Conservation (phyloP, 1,140 invertebrate genomes). For the Zelostemma sp. region DNA sequence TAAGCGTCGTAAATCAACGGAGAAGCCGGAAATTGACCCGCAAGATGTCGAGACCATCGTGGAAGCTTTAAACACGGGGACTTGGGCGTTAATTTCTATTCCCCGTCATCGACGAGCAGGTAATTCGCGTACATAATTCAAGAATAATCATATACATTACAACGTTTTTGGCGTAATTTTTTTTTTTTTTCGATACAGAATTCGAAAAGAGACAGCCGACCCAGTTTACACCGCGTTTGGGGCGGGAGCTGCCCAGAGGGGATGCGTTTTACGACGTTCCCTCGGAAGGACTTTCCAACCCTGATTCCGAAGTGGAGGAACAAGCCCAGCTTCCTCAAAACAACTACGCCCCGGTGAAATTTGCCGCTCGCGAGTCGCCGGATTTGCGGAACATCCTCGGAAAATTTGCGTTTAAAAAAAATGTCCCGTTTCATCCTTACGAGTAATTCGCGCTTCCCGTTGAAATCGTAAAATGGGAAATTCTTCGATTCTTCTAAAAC, state of each 20-base stretch:
- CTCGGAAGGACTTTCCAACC: not conserved
- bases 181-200: no score
- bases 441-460: no score
- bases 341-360: no score
- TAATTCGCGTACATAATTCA: not conserved
- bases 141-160: no score
- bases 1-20: constrained; percentile 55
- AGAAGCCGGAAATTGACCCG: constrained; percentile 35
- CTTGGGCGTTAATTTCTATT: constrained; percentile 52
- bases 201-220: not conserved
- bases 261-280: not conserved
- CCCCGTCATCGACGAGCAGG: constrained; percentile 39
- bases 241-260: constrained; percentile 47
- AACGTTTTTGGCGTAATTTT: no score
- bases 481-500: no score
- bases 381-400: no score
- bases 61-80: constrained; percentile 46
- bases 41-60: constrained; percentile 52
- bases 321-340: no score
- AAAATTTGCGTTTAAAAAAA: no score
- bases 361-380: constrained; percentile 10
- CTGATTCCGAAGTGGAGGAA: not conserved
- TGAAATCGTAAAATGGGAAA: no score
- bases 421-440: no score
- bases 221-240: constrained; percentile 55